Conservation (phyloP, 37 sponge, comb jelly and placozoan genomes). For the Cliona cf. orientalis region DNA sequence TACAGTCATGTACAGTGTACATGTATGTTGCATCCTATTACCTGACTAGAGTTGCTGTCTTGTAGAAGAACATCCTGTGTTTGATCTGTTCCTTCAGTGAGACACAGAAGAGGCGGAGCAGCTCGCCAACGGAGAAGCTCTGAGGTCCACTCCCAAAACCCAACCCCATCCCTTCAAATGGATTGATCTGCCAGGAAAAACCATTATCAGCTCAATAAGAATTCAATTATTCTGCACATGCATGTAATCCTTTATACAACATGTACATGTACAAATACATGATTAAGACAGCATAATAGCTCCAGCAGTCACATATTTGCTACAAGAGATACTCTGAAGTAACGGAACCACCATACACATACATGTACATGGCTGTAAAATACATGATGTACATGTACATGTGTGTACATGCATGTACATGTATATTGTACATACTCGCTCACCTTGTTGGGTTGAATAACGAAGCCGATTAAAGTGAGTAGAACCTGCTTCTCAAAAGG, state of each 20-base stretch:
- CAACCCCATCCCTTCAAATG: no score
- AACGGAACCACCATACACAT: no score
- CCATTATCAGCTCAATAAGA: no score
- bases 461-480: constrained; percentile 67
- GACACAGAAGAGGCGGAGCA: constrained; percentile 76
- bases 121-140: constrained; percentile 62
- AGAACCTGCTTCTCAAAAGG: constrained; percentile 83
- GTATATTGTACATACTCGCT: background rate
- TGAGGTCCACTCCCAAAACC: no score
- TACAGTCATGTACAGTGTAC: no score
- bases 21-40: no score
- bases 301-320: no score
- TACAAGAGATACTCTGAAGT: background rate
- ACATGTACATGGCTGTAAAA: background rate
- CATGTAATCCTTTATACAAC: constrained; percentile 32
- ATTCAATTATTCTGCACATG: no score
- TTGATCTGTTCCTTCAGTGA: constrained; percentile 74
- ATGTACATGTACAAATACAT: constrained; percentile 67
- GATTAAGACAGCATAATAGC: no score
- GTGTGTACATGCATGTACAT: constrained; percentile 11
- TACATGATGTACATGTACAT: background rate
- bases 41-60: constrained; percentile 70
- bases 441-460: constrained; percentile 87
- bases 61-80: constrained; percentile 83
- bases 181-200: background rate